Conservation (phyloP, 2,888 invertebrate species). For the Choreutis nemorana region DNA sequence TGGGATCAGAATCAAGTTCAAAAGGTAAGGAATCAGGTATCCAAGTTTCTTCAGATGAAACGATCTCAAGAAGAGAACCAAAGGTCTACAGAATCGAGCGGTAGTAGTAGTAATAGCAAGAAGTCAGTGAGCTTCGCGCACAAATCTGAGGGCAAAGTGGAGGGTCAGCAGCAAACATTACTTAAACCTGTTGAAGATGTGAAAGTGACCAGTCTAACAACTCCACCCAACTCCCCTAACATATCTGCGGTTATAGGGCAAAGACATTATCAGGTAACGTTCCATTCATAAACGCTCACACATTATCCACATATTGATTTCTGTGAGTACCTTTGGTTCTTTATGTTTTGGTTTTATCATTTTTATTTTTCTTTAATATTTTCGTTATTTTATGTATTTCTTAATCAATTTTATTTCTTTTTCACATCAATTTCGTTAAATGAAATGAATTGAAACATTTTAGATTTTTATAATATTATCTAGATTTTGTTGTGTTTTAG, state of each 20-base stretch:
- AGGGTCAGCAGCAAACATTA: conserved; percentile 39
- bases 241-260: conserved; percentile 70
- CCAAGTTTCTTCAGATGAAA: conserved; percentile 74
- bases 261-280: conserved; percentile 66
- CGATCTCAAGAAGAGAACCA: conserved; percentile 73
- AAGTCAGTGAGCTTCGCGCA: conserved; percentile 83
- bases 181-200: conserved; percentile 61
- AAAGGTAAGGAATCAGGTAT: conserved; percentile 75
- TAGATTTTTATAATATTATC: background rate
- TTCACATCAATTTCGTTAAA: background rate
- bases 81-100: conserved; percentile 67
- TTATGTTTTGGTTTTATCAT: conserved; percentile 24
- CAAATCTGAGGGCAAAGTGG: conserved; percentile 49
- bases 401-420: conserved; percentile 11
- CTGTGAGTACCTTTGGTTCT: conserved; percentile 56
- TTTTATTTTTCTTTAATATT: conserved; percentile 8
- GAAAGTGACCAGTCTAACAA: conserved; percentile 53
- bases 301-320: too few relatives aligned
- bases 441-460: background rate
- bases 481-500: conserved; percentile 24
- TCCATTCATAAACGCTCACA: too few relatives aligned
- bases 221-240: conserved; percentile 80
- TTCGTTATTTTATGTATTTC: conserved; percentile 11
- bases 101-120: conserved; percentile 68
- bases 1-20: conserved; percentile 74